Evolutionary conservation across 2,113 vertebrate genomes (phyloP), one percentile per base, ranked within the genome.

Genomic region (Anoplopoma fimbria): DNA sequence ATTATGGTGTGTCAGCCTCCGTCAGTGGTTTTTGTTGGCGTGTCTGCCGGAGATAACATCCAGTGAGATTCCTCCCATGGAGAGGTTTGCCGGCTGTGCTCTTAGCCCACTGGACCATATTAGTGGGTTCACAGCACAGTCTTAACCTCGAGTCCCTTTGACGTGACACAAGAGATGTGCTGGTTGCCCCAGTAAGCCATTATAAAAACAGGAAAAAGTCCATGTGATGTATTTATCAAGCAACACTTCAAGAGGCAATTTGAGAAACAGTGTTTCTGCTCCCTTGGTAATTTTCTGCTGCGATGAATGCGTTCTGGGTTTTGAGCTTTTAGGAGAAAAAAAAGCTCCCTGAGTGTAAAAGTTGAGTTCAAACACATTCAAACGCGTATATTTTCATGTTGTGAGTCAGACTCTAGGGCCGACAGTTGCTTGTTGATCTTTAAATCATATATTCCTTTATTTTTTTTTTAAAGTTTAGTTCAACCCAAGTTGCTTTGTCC

Each of bases 101-200:
- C 31, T 12, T 47, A 78, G 75, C 63, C 36, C 75, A 51, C 47
- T 62, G 77, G 64, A 53, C 51, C 62, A 77, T 27, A 63, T 75
- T 70, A 75, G 42, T 29, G 60, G 36, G 23, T 51, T 76, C 57
- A 19, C 47, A 60, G 62, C 75, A 8, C 77, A 62, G 49, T 53
- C 36, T 84, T 23, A 70, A 33, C 65, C 42, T 1, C 6, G 27
- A 58, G 60, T 72, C 69, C 69, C 63, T 86, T 86, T 83, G 60
- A 86, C 68, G 64, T 60, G 60, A 53, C 23, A 47, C 36, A 67
- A 64, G 10, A 69, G 62, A 49, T 42, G 1, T 12, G 51, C 42
- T 25, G 2, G 51, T 61, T 47, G 27, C 45, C 47, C 23, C 76
- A 12, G 70, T 12, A 10, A 38, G 38, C 5, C 14, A 10, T 55